Conservation (phyloP, 2,797 vertebrate species). For the Myotis vivesi region DNA sequence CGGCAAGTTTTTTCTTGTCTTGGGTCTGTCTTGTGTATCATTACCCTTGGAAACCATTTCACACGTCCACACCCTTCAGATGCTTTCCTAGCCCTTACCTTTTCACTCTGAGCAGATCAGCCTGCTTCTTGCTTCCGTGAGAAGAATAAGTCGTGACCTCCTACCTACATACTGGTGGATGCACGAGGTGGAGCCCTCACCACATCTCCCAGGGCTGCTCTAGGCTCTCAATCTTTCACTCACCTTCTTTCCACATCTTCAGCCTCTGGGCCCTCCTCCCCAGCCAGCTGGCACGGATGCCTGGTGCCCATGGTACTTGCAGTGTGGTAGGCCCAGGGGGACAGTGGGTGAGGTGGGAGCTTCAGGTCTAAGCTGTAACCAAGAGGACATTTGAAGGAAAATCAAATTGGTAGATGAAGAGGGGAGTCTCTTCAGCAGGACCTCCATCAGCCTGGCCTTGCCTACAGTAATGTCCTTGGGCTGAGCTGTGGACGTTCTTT, state of each 20-base stretch:
- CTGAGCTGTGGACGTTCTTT: background rate
- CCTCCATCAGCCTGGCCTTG: rapidly evolving
- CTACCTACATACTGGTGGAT: background rate
- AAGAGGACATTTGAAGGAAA: background rate
- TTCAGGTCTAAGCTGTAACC: background rate
- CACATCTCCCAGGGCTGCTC: background rate
- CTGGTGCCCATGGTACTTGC: rapidly evolving
- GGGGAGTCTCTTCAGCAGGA: background rate
- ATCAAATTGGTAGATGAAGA: rapidly evolving
- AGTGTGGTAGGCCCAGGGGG: background rate
- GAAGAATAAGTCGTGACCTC: background rate
- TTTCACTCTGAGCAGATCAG: background rate
- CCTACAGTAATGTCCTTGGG: rapidly evolving
- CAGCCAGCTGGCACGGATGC: background rate
- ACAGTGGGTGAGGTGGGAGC: background rate
- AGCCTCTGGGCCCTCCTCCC: background rate
- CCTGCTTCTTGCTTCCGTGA: background rate
- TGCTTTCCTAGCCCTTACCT: no score
- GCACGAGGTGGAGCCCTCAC: background rate
- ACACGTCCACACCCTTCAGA: rapidly evolving
- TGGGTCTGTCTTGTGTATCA: background rate
- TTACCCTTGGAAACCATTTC: background rate
- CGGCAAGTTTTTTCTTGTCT: background rate
- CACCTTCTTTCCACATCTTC: background rate
- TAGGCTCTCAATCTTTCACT: background rate